Conservation (phyloP, 2,113 vertebrate genomes). For the Heterotis niloticus region DNA sequence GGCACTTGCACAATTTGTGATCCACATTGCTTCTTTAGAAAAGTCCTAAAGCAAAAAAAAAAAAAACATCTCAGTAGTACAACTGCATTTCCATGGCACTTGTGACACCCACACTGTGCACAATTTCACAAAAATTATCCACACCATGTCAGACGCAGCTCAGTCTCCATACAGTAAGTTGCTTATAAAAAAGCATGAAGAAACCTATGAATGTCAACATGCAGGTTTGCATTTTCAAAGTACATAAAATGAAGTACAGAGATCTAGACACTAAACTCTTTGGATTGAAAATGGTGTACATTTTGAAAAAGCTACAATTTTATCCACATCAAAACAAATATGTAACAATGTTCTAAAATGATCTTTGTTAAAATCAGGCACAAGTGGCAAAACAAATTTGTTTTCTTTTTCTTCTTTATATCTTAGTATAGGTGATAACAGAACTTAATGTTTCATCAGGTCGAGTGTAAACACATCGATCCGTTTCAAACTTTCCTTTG, state of each 20-base stretch:
- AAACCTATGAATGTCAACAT: not conserved
- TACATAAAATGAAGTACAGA: not conserved
- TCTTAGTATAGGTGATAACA: not conserved
- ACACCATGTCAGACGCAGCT: slow-evolving; percentile 11
- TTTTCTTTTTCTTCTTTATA: not conserved
- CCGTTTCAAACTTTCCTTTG: not conserved
- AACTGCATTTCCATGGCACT: not conserved
- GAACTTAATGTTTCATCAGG: not conserved
- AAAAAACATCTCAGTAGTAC: not conserved
- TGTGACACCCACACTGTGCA: not conserved
- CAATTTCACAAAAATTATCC: slow-evolving; percentile 14
- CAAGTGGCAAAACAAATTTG: not conserved
- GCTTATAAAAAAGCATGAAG: slow-evolving; percentile 3
- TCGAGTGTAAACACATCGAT: not conserved
- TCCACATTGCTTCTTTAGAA: not conserved
- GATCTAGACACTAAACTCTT: not conserved
- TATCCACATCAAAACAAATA: not conserved
- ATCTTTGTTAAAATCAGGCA: not conserved
- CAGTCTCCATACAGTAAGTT: slow-evolving; percentile 3
- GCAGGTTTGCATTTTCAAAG: not conserved
- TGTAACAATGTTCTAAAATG: not conserved
- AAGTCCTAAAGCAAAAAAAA: not conserved
- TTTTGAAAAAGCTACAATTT: slow-evolving; percentile 11
- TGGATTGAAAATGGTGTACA: not conserved
- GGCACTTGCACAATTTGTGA: not conserved